Base-by-base conservation (phyloP, 1,140 invertebrate genomes). In the Zaprionus inermis region DNA sequence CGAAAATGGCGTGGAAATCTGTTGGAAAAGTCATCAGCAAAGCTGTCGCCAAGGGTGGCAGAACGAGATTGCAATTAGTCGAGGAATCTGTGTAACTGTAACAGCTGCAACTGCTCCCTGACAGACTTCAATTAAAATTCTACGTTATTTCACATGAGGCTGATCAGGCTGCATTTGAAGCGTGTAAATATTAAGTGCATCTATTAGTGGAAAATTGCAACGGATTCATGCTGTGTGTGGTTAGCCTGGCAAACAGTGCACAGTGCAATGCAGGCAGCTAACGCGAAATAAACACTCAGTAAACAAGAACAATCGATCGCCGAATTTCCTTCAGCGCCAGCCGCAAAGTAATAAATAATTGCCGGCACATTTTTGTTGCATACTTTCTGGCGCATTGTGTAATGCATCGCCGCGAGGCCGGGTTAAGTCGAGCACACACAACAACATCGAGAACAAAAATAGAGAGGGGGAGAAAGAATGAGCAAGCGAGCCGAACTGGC, bases 1-100 rank as follows among this genome's bases (percentile, higher is more conserved):
- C 9, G 51, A 82, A 83, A 54, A 76, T 72, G 46, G 76, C 32
- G 76, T 34, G 65, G 72, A 78, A 72, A 78, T 71, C 71, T 67
- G 66, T 67, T n/a, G 49, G 34, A 60, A 66, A 66, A 75, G 49
- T 67, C 64, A 78, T 78, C 64, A 46, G 22, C 46, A 49, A 71
- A 76, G 58, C 46, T 65, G 72, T 78, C 65, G 36, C 57, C 22
- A n/a, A 34, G 22, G 58, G 75, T 66, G 55, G 49, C 49, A 32
- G 55, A 20, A 41, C 1, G 11, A 9, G 28, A 22, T 20, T 58
- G 20, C 56, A 58, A 67, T 70, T 67, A 59, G 49, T 44, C 30
- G 46, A 9, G 70, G 38, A 44, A 6, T 16, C n/a, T 44, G 38
- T 41, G 38, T 14, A 16, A 16, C 6, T 44, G n/a, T 22, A 51